Percentiles rank a stretch among this genome's conserved stretches.
Evolutionary conservation across 2,113 vertebrate species (phyloP).

Genomic region (Caretta caretta): DNA sequence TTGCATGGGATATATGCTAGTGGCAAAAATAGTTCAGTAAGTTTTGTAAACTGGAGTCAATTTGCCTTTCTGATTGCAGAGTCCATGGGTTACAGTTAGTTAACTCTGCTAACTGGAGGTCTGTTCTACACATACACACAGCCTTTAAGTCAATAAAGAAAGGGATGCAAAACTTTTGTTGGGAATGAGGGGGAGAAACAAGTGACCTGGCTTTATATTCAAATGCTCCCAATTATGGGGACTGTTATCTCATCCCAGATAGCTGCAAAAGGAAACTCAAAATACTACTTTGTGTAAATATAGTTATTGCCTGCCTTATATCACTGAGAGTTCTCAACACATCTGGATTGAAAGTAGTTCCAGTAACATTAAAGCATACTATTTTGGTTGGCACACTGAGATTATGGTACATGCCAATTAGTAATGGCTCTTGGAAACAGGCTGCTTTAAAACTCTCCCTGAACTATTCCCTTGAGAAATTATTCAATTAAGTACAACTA

Average conservation of each 20-base stretch:
- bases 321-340: slow-evolving; percentile 83
- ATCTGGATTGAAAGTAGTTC: slow-evolving; percentile 85
- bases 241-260: slow-evolving; percentile 74
- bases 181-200: slow-evolving; percentile 33
- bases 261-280: slow-evolving; percentile 69
- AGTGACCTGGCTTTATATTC: slow-evolving; percentile 6
- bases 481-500: slow-evolving; percentile 90
- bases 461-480: slow-evolving; percentile 87
- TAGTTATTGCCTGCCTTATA: slow-evolving; percentile 83
- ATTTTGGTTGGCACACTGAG: slow-evolving; percentile 89
- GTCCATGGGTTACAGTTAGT: background rate
- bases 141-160: background rate
- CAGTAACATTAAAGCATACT: slow-evolving; percentile 84
- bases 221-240: slow-evolving; percentile 61
- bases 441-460: slow-evolving; percentile 80
- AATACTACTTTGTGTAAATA: slow-evolving; percentile 81
- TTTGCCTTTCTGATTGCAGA: background rate
- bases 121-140: fast-evolving
- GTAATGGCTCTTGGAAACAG: slow-evolving; percentile 89
- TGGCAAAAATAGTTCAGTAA: background rate
- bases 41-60: background rate
- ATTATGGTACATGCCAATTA: slow-evolving; percentile 85
- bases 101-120: background rate
- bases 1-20: fast-evolving
- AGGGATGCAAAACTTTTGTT: background rate